Evolutionary conservation across 2,888 invertebrate species (phyloP), one percentile per base, ranked within the genome.

Genomic region (Cinara cedri): DNA sequence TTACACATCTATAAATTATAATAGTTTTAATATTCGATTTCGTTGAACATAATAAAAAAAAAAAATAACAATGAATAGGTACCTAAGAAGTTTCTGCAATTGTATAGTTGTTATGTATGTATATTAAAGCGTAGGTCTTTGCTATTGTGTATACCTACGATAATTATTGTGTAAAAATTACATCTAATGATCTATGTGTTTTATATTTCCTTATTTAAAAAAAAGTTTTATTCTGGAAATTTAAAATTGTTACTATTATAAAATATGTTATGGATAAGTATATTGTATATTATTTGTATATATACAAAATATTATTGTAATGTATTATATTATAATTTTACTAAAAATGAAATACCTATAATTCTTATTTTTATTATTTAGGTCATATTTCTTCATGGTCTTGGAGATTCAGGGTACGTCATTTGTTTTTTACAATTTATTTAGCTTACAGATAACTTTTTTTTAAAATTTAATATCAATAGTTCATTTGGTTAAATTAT

Each of bases 361-460:
- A 68, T 34, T 13, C n/a, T 24, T 54, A 55, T 68, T 68, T 72
- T 60, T 83, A 81, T 83, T 81, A 93, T 92, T 83, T 89, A 97
- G 96, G 88, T 97, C 82, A 96, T 97, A 86, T 97, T 97, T 87
- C 90, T 97, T 84, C 97, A 97, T 88, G 97, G 97, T 83, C 89
- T 97, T 82, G 97, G 97, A 80, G 97, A 97, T 86, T 97, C 96
- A 74, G 97, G 97, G 96, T 96, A 55, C 21, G 55, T 55, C 55
- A 21, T 55, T 66, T 16, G 81, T 62, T 42, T 62, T 68, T 9
- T 74, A 60, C 80, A 82, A 76, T 78, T 34, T 81, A 76, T 78
- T 34, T 81, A 78, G n/a, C 78, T 62, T 26, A 55, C 57, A 74
- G n/a, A n/a, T 60, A 21, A n/a, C 14, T n/a, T 62, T 51, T n/a